Evolutionary conservation across 2,797 vertebrate genomes (phyloP).

Genomic region (Enteromius thamalakanensis): DNA sequence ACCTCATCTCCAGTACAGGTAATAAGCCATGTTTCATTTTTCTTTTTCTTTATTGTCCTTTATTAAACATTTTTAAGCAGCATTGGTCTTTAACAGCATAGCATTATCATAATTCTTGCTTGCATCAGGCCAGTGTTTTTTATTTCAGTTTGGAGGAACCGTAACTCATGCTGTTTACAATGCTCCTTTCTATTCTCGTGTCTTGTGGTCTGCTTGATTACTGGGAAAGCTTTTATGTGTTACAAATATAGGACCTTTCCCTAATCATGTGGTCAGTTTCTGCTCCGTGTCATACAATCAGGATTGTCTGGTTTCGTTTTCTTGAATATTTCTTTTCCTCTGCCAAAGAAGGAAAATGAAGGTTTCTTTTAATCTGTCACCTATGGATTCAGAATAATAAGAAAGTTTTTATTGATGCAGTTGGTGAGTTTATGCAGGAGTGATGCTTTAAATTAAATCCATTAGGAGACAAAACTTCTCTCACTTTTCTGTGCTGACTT

Average conservation of each 20-base stretch:
- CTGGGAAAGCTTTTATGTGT: neutral
- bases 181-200: conserved; percentile 1
- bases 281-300: neutral
- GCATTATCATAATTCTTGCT: neutral
- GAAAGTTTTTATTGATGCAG: neutral
- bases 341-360: neutral
- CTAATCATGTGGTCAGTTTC: neutral
- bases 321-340: neutral
- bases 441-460: too few species aligned
- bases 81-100: neutral
- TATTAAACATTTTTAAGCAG: neutral
- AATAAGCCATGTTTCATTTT: conserved; percentile 48
- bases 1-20: conserved; percentile 78
- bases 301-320: neutral
- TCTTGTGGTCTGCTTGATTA: neutral
- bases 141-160: neutral
- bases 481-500: too few species aligned
- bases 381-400: neutral
- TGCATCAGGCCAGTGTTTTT: neutral
- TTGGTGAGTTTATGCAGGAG: neutral
- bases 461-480: too few species aligned
- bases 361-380: neutral
- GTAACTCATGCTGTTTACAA: neutral
- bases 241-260: neutral
- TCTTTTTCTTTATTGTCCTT: conserved; percentile 7